Evolutionary conservation across 2,888 invertebrate species (phyloP).

Genomic region (Hypsopygia costalis): DNA sequence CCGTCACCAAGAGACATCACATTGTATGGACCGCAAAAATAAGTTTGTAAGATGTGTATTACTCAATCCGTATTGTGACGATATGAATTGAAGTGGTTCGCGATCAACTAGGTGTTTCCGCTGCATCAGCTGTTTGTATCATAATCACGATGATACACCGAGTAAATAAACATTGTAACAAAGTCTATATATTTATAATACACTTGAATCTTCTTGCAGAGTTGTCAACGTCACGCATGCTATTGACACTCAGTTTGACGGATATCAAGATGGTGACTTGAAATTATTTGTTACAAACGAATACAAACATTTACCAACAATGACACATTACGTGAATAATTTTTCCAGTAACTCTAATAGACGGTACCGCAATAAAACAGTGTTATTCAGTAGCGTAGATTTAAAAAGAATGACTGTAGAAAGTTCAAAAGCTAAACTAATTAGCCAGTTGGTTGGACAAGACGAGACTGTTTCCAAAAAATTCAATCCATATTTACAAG

Average conservation of each 20-base stretch:
- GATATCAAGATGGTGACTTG: slow-evolving; percentile 12
- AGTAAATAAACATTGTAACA: no score
- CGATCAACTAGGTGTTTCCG: slow-evolving; percentile 77
- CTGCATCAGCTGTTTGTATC: slow-evolving; percentile 58
- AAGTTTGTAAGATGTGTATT: slow-evolving; percentile 64
- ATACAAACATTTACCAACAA: background rate
- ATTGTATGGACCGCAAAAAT: slow-evolving; percentile 12
- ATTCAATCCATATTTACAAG: slow-evolving; percentile 31
- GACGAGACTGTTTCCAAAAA: slow-evolving; percentile 26
- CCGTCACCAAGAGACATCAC: background rate
- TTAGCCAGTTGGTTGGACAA: slow-evolving; percentile 22
- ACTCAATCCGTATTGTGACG: slow-evolving; percentile 76
- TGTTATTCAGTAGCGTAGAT: slow-evolving; percentile 28
- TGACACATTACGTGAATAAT: background rate
- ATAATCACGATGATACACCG: slow-evolving; percentile 12
- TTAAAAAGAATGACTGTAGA: slow-evolving; percentile 25
- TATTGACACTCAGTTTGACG: no score
- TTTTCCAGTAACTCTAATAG: background rate
- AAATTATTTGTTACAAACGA: slow-evolving; percentile 8
- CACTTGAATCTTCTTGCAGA: background rate
- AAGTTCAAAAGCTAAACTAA: slow-evolving; percentile 30
- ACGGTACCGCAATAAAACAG: slow-evolving; percentile 12
- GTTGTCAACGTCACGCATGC: background rate
- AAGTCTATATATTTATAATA: no score
- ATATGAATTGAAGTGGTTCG: slow-evolving; percentile 77